A percentile compares a stretch with the other conserved stretches of the same genome.
Conservation (phyloP, 2,113 vertebrate genomes). For the Prolemur simus region DNA sequence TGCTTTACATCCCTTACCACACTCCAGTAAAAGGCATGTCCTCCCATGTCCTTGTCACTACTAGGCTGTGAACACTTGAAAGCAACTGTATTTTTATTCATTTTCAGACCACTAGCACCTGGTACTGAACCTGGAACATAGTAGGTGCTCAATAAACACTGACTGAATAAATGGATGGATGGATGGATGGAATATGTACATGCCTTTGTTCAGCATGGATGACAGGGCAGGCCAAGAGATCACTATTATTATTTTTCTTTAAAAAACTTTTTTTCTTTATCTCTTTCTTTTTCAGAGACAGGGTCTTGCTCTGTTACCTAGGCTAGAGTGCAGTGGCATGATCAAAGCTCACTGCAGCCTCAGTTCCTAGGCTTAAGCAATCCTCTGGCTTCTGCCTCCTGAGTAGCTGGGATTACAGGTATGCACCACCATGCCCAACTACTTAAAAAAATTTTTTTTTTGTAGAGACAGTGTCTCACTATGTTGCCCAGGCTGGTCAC, state of each 20-base stretch:
- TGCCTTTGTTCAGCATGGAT: neutral
- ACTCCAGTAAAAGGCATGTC: neutral
- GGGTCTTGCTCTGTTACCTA: neutral
- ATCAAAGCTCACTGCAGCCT: neutral
- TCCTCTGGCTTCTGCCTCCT: neutral
- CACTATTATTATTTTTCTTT: neutral
- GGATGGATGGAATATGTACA: neutral
- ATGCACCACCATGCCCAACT: neutral
- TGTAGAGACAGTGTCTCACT: neutral
- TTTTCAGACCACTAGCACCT: slow-evolving; percentile 15
- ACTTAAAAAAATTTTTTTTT: neutral
- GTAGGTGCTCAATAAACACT: neutral
- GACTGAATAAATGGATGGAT: neutral
- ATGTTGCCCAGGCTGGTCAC: neutral
- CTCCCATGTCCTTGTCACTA: neutral
- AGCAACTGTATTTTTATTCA: slow-evolving; percentile 18
- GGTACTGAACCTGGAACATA: neutral
- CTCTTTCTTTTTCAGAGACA: neutral
- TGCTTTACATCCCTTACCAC: neutral
- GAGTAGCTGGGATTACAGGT: neutral
- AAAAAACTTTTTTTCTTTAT: neutral
- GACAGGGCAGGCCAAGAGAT: neutral
- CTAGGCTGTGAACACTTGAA: neutral
- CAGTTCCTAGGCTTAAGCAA: neutral
- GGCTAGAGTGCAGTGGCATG: neutral